These are phyloP conservation scores for Zelostemma sp. DNA, from an alignment of 1,140 invertebrate species.

Conservation along the genomic window DNA sequence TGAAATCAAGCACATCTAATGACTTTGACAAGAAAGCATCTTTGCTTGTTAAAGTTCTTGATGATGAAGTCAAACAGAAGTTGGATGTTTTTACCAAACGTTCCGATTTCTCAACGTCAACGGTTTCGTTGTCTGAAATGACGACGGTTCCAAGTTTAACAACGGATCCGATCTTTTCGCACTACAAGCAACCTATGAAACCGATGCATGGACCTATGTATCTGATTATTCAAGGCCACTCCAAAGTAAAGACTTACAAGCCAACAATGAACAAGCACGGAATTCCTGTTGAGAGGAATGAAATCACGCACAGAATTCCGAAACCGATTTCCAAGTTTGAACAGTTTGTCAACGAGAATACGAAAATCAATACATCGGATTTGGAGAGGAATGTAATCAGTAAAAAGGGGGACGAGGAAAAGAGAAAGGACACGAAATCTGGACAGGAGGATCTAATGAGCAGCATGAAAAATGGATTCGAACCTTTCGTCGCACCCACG, in stretches of 20 bases:
- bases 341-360: slow-evolving; percentile 53
- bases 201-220: slow-evolving; percentile 77
- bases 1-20: background rate
- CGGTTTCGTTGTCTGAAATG: slow-evolving; percentile 54
- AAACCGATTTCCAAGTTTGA: slow-evolving; percentile 52
- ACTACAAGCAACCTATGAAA: slow-evolving; percentile 76
- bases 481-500: slow-evolving; percentile 45
- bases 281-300: slow-evolving; percentile 43
- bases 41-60: slow-evolving; percentile 29
- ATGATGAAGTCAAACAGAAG: slow-evolving; percentile 34
- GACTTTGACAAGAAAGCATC: slow-evolving; percentile 11
- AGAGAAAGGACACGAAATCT: slow-evolving; percentile 30
- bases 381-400: slow-evolving; percentile 14
- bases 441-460: slow-evolving; percentile 47
- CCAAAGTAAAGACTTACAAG: slow-evolving; percentile 85
- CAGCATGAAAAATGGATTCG: slow-evolving; percentile 52
- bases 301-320: slow-evolving; percentile 39
- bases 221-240: slow-evolving; percentile 85
- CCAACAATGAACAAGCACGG: slow-evolving; percentile 72
- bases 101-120: slow-evolving; percentile 61
- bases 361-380: slow-evolving; percentile 17
- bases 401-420: slow-evolving; percentile 23
- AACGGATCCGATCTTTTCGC: slow-evolving; percentile 73
- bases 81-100: slow-evolving; percentile 18
- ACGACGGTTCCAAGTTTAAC: slow-evolving; percentile 61